Conservation (phyloP, 1,140 invertebrate species). For the Saxidomus purpurata region DNA sequence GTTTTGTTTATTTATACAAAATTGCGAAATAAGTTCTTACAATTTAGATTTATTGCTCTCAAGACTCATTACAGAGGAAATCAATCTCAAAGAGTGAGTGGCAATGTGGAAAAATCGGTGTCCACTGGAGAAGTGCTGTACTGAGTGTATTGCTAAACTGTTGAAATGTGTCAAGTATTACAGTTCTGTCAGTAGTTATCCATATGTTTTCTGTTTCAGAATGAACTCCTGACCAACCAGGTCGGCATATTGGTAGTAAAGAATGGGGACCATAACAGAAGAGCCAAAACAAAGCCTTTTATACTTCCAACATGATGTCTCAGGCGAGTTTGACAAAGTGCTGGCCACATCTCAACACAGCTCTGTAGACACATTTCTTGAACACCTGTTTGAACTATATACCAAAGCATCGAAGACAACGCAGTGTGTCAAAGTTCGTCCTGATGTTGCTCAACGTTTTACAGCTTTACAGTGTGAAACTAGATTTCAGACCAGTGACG, state of each 20-base stretch:
- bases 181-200: too few relatives aligned
- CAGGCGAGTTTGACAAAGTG: slow-evolving; percentile 14
- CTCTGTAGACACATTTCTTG: slow-evolving; percentile 47
- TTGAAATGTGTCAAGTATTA: too few relatives aligned
- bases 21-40: too few relatives aligned
- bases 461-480: slow-evolving; percentile 50
- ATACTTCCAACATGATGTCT: slow-evolving; percentile 51
- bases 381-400: slow-evolving; percentile 58
- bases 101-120: too few relatives aligned
- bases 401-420: slow-evolving; percentile 26
- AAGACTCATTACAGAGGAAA: too few relatives aligned
- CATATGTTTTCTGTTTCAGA: background rate
- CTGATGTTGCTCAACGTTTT: slow-evolving; percentile 57
- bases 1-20: too few relatives aligned
- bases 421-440: background rate
- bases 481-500: slow-evolving; percentile 47
- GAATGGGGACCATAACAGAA: slow-evolving; percentile 36
- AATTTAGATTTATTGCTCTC: too few relatives aligned
- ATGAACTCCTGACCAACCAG: background rate
- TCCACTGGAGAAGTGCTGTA: too few relatives aligned
- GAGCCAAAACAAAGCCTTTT: slow-evolving; percentile 24
- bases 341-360: slow-evolving; percentile 19
- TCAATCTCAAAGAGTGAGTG: too few relatives aligned
- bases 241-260: background rate
- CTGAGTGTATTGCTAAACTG: too few relatives aligned